Percentiles rank a stretch among this genome's conserved stretches.
These are phyloP conservation scores for Thermophis baileyi DNA, from an alignment of 2,113 vertebrate genomes.

Conservation along the genomic window DNA sequence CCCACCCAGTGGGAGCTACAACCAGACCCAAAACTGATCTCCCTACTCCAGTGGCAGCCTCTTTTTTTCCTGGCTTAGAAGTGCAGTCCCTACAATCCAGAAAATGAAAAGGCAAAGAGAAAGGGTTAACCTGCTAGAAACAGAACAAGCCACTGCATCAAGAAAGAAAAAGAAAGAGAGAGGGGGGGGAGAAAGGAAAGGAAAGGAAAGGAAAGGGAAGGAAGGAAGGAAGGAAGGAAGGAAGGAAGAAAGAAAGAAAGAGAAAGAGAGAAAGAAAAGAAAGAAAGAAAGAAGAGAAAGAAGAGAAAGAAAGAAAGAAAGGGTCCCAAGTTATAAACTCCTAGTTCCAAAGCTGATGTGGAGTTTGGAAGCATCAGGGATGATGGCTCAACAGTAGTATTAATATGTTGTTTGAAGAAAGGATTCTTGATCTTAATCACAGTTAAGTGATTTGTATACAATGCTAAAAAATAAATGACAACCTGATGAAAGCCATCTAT, in stretches of 20 bases:
- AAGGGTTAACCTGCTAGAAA: not conserved
- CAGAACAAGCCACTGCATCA: not conserved
- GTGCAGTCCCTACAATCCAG: not conserved
- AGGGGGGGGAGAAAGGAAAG: no score
- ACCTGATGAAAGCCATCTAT: slow-evolving; percentile 13
- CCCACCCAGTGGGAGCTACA: not conserved
- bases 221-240: no score
- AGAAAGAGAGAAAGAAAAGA: no score
- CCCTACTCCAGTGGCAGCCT: not conserved
- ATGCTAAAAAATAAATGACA: not conserved
- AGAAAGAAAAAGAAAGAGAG: no score
- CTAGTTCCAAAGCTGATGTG: not conserved
- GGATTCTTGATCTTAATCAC: not conserved
- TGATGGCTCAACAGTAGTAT: not conserved
- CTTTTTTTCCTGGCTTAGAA: not conserved
- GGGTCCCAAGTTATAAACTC: not conserved
- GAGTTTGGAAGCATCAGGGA: not conserved
- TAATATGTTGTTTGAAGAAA: not conserved
- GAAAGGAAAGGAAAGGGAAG: no score
- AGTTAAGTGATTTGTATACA: not conserved
- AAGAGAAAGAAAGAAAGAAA: no score
- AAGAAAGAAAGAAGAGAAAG: no score
- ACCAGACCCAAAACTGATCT: not conserved
- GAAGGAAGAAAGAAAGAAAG: no score
- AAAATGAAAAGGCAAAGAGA: not conserved